Base-by-base conservation (phyloP, 2,113 vertebrate genomes). In the Lepisosteus oculatus region DNA sequence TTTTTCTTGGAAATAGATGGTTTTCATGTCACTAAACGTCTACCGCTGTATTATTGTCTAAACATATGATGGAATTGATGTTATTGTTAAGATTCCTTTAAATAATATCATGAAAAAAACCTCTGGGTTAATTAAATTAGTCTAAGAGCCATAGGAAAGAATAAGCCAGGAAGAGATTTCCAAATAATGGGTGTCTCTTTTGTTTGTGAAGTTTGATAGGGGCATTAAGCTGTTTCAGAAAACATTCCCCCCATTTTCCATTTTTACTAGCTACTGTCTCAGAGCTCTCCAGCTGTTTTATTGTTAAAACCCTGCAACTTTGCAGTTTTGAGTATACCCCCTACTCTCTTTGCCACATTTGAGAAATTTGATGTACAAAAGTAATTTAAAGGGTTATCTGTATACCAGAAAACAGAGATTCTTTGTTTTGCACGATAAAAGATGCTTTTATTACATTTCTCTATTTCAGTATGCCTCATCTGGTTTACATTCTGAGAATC, bases 51-150 rank as follows among this genome's bases (percentile, higher is more conserved):
- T n/a, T 13, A 65, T 73, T 15, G 44, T 68, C 65, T 68, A 73
- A 73, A 73, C 51, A 68, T 55, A 73, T 73, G 72, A 73, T 66
- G 43, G 29, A 66, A 44, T 73, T 17, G 47, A 9, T 73, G 65
- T 61, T 68, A 73, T 73, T 73, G 54, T 68, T 59, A 67, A 8
- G 67, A 68, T 68, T 45, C 42, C 44, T 72, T 72, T 42, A 59
- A 43, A 67, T 67, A 61, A 51, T 67, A 59, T 43, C 64, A 42
- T 47, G 55, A 67, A 59, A 9, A 57, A 67, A 67, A 72, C 67
- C 65, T 55, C 17, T 13, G 44, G 72, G 69, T 3, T 73, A 68
- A 73, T 67, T 73, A 43, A 55, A 61, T 73, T 67, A 73, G 65
- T 43, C 9, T 41, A 29, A n/a, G 67, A 15, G 65, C 55, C 67